Base-by-base conservation (phyloP, 1,140 invertebrate species). In the Solenopsis fugax region DNA sequence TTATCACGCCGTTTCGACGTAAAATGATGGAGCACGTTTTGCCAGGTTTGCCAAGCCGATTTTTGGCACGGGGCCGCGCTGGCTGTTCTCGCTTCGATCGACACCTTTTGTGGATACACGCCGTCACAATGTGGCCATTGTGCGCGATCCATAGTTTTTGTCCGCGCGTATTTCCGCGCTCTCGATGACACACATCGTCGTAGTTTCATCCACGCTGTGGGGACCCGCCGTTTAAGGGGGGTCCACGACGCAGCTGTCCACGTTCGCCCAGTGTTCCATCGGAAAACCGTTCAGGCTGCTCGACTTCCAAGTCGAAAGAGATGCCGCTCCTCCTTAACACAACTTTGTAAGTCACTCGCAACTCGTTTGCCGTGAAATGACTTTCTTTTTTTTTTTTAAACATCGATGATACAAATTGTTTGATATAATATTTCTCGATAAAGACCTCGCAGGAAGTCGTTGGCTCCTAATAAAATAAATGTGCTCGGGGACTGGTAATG, bases 101-200 rank as follows among this genome's bases (percentile, higher is more conserved):
- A 80, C 73, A 67, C 60, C 88, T 87, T 91, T 94, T 94, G 91
- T 93, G 73, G 76, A 89, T 56, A 45, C 78, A 89, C 72, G n/a
- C 87, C 87, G 91, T 93, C 86, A 93, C 93, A 93, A 93, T 93
- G 93, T 93, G 84, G 87, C 88, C 54, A 94, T 94, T 94, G 93
- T 94, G 75, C 87, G 48, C 75, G 76, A 73, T 84, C 87, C 87
- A 92, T 91, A 93, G 93, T 94, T 92, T 92, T 94, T 93, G 89
- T 90, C 24, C 88, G 88, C 67, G 86, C 87, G 85, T 84, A 76
- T 90, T 76, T 85, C 85, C 90, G 86, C 85, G 52, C 65, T 87
- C 86, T 91, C 77, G 78, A 86, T 64, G 58, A 50, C 37, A 80
- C 80, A 87, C 87, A 82, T 88, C 88, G 76, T 54, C 88, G 82